A percentile compares a stretch with the other conserved stretches of the same genome.
Evolutionary conservation across 2,888 invertebrate species (phyloP).

Genomic region (Notodonta ziczac): DNA sequence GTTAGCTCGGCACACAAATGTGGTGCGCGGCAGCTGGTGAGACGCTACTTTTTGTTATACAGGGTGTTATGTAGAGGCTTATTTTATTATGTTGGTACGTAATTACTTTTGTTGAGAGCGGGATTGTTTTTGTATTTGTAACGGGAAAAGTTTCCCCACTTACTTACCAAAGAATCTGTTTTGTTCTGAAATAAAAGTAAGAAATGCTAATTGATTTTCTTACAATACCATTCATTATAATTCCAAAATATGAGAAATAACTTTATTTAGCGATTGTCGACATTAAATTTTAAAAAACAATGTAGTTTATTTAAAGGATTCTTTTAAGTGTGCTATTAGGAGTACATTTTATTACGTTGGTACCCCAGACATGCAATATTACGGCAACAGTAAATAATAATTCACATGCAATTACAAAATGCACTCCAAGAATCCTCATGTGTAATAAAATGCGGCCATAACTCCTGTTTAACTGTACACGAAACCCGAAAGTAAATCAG

Average conservation of each 20-base stretch:
- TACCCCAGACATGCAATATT: background rate
- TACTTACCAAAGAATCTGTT: background rate
- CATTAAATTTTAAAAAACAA: too few relatives aligned
- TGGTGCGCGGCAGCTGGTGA: conserved; percentile 4
- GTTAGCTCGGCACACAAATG: conserved; percentile 8
- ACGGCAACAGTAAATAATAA: background rate
- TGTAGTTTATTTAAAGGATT: too few relatives aligned
- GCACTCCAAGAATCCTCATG: background rate
- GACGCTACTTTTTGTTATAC: conserved; percentile 2
- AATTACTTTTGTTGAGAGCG: background rate
- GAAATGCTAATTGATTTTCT: too few relatives aligned
- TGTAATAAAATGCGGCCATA: conserved; percentile 44
- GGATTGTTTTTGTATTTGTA: background rate
- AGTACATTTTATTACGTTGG: too few relatives aligned
- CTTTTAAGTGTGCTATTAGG: too few relatives aligned
- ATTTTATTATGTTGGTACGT: background rate
- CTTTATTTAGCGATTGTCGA: too few relatives aligned
- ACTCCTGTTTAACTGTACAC: conserved; percentile 43
- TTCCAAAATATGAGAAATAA: too few relatives aligned
- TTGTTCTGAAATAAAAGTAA: too few relatives aligned
- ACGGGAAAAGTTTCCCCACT: background rate
- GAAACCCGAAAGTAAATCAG: conserved; percentile 57
- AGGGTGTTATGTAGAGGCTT: background rate
- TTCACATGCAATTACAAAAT: conserved; percentile 4
- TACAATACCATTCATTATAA: too few relatives aligned